Evolutionary conservation across 2,797 vertebrate genomes (phyloP).

Genomic region (Anolis apletophallus): DNA sequence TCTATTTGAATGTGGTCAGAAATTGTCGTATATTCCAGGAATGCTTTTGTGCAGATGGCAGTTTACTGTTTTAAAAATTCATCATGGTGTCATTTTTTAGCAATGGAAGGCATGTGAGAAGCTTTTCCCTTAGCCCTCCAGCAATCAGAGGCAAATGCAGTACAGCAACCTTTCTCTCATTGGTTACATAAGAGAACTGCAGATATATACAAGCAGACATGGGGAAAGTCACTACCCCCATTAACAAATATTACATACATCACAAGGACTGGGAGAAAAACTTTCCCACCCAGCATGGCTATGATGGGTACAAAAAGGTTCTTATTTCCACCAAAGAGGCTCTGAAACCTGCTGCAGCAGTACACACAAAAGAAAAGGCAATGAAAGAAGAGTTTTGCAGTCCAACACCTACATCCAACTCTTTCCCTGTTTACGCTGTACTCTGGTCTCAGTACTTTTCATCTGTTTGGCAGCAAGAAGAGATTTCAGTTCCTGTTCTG

Average conservation of each 20-base stretch:
- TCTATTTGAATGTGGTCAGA: background rate
- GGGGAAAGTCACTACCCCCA: background rate
- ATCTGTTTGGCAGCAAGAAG: background rate
- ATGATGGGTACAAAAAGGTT: no score
- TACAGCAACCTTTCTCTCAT: background rate
- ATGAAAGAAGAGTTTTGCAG: background rate
- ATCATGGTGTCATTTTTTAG: background rate
- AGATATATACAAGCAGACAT: background rate
- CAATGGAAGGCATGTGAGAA: background rate
- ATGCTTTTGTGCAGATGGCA: background rate
- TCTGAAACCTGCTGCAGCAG: background rate
- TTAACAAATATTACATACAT: no score
- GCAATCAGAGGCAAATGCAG: background rate
- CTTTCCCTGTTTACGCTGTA: background rate
- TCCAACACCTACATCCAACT: background rate
- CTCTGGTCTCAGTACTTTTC: background rate
- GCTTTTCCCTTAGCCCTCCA: background rate
- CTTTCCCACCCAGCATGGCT: no score
- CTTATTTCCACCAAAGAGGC: no score
- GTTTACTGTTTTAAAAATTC: background rate
- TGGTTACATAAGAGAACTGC: background rate
- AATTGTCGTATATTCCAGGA: background rate
- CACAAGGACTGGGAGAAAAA: no score
- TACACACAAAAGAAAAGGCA: background rate
- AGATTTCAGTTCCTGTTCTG: background rate